Base-by-base conservation (phyloP, 2,113 vertebrate species). In the Numenius arquata region DNA sequence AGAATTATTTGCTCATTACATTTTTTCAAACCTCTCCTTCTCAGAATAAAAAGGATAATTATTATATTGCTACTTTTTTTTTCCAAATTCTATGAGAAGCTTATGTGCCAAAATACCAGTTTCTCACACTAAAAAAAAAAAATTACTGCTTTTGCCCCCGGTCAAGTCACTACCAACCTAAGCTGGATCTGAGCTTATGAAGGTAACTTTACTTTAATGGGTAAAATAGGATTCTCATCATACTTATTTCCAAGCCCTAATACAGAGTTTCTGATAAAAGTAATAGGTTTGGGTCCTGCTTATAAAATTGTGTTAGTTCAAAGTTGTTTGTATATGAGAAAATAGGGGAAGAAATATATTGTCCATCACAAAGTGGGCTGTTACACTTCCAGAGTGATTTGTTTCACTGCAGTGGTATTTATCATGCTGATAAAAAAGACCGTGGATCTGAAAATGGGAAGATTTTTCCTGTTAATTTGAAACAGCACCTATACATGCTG, bases 391-490 rank as follows among this genome's bases (percentile, higher is more conserved):
- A 63, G 32, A 75, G 90, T 83, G 81, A 93, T 97, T 95, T 93
- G 85, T 88, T 93, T 96, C 86, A 80, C 92, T 89, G 89, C 90
- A 88, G 74, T 81, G 92, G 30, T 85, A 93, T 98, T 97, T 93
- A 95, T 97, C 97, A 95, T 84, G 29, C 82, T 97, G 96, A 95
- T 96, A 92, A 96, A 95, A 96, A 32, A 79, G 93, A 79, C 75
- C 59, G 52, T 36, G 59, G 48, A 23, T 88, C 90, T 91, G 88
- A 95, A 96, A 97, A 97, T 76, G 50, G 92, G 74, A 92, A 97
- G 92, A 79, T 85, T 95, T 95, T 97, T 93, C 78, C 88, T 95
- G 96, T 78, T 98, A 95, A 98, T 97, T 97, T 94, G 96, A 97
- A 97, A 76, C 48, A 96, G 95, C 75, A 18, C 73, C 96, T 97